Evolutionary conservation across 2,113 vertebrate species (phyloP).

Genomic region (Addax nasomaculatus): DNA sequence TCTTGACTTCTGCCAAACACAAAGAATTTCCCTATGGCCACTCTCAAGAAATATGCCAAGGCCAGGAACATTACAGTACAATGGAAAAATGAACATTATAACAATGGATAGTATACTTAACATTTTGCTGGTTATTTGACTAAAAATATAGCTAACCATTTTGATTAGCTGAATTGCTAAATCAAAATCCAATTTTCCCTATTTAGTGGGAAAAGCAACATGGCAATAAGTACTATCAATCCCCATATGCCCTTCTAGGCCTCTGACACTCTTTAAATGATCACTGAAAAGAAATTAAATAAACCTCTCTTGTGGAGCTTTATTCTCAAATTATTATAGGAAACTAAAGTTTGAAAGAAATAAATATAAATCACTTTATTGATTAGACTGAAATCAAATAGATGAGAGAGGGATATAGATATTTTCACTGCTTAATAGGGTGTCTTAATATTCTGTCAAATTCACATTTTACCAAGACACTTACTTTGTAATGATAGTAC

Average conservation of each 20-base stretch:
- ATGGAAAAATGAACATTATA: conserved; percentile 70
- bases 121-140: conserved; percentile 61
- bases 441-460: background rate
- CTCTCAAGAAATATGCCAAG: conserved; percentile 75
- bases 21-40: conserved; percentile 62
- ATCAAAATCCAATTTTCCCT: conserved; percentile 66
- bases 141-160: conserved; percentile 71
- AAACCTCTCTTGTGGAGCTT: background rate
- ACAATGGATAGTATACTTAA: conserved; percentile 71
- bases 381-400: background rate
- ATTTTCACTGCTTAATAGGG: background rate
- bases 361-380: background rate
- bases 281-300: background rate
- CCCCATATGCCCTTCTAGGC: background rate
- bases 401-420: background rate
- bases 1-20: conserved; percentile 74
- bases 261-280: conserved; percentile 20
- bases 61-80: conserved; percentile 64
- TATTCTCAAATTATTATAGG: background rate
- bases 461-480: background rate
- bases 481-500: background rate
- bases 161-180: conserved; percentile 54
- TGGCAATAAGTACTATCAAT: conserved; percentile 28
- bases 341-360: background rate
- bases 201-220: conserved; percentile 56